A percentile compares a stretch with the other conserved stretches of the same genome.
Evolutionary conservation across 2,113 vertebrate genomes (phyloP).

Genomic region (Cynopterus brachyotis): DNA sequence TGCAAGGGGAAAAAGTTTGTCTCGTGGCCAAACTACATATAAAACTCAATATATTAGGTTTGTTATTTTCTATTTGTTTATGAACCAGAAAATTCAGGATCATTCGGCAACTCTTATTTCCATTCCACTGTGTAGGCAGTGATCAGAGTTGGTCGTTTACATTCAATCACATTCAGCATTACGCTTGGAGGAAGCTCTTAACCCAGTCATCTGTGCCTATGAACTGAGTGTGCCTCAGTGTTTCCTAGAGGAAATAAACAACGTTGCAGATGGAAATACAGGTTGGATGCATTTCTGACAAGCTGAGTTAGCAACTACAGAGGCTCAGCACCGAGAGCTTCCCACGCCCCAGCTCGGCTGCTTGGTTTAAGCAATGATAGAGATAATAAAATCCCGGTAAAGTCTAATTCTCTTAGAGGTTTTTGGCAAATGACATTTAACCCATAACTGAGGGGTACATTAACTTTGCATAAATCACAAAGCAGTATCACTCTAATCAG

Average conservation of each 20-base stretch:
- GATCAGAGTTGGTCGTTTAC: conserved; percentile 67
- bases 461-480: conserved; percentile 1
- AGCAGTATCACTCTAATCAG: neutral
- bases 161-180: conserved; percentile 61
- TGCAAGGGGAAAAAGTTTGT: conserved; percentile 78
- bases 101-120: conserved; percentile 65
- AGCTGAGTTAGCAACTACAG: conserved; percentile 54
- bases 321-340: conserved; percentile 43
- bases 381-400: neutral
- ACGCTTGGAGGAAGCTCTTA: conserved; percentile 66
- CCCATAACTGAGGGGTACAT: neutral
- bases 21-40: conserved; percentile 79
- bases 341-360: neutral
- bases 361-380: neutral
- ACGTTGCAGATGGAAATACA: conserved; percentile 68
- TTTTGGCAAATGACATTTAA: conserved; percentile 33
- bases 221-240: conserved; percentile 55
- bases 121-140: conserved; percentile 66
- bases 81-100: conserved; percentile 73
- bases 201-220: conserved; percentile 67
- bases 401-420: neutral
- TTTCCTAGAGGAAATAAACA: conserved; percentile 69
- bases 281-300: conserved; percentile 63
- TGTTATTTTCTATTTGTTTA: conserved; percentile 82
- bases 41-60: conserved; percentile 79